Evolutionary conservation across 2,888 invertebrate species (phyloP), one percentile per base, ranked within the genome.

Genomic region (Mesochorus sp.): DNA sequence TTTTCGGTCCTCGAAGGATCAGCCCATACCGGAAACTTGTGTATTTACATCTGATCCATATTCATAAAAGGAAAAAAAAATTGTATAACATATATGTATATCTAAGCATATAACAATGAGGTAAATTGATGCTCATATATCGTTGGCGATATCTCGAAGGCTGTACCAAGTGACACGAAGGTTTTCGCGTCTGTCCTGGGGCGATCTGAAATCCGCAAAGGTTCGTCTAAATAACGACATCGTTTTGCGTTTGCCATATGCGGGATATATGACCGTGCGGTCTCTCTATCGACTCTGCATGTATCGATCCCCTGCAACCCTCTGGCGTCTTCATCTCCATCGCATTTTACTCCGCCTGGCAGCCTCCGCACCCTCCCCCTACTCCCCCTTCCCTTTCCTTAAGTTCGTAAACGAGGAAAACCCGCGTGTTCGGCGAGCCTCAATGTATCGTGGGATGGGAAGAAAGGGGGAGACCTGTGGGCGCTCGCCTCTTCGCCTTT

Each of bases 211-310:
- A 64, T 37, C 55, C n/a, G n/a, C 34, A 19, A 59, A 53, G 71
- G 51, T 53, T 66, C 47, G 19, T 34, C 44, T 59, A 66, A 71
- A 76, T 71, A 67, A 75, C 61, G 79, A 73, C 66, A 62, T 71
- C 53, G 47, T 61, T 66, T 55, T 66, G 64, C 39, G 37, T 73
- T 14, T 61, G 51, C 47, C 44, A 66, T 31, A 47, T 66, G 26
- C 64, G n/a, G 68, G 28, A 61, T 53, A 75, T 75, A 49, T 61
- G 37, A 47, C 34, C n/a, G n/a, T 12, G 28, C 55, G 31, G 53
- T 62, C 17, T 39, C n/a, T n/a, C n/a, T 68, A 78, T 49, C 51
- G 37, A 59, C 37, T 55, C 37, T 24, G 51, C 12, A 67, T 68
- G 59, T 42, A 78, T 68, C 59, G 47, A 70, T 59, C 28, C 24